Conservation (phyloP, 2,888 invertebrate species). For the Drosophila fungiperda region DNA sequence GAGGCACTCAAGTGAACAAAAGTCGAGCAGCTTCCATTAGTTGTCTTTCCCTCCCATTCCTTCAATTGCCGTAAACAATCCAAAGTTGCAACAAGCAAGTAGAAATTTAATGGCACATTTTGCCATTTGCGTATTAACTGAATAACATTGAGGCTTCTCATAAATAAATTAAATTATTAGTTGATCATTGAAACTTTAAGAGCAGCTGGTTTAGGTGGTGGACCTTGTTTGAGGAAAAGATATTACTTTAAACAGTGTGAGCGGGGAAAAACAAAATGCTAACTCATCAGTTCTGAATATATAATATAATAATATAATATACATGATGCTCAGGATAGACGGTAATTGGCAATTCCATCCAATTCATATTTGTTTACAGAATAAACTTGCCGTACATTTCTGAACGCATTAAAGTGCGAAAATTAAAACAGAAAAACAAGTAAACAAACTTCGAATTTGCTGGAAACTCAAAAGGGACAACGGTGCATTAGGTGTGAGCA, state of each 20-base stretch:
- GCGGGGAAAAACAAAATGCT: background rate
- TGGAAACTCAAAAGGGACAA: background rate
- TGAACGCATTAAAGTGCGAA: background rate
- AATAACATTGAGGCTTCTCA: slow-evolving; percentile 15
- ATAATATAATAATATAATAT: background rate
- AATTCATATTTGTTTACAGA: background rate
- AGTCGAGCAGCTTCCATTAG: slow-evolving; percentile 12
- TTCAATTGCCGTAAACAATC: slow-evolving; percentile 18
- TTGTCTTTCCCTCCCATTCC: background rate
- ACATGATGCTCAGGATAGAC: background rate
- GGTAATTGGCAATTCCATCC: background rate
- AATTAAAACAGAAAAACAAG: background rate
- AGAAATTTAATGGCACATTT: slow-evolving; percentile 41
- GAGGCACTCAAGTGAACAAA: slow-evolving; percentile 29
- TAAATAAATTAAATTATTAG: slow-evolving; percentile 34
- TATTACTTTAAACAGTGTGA: background rate
- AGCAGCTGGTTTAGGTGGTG: background rate
- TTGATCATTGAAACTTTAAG: slow-evolving; percentile 7
- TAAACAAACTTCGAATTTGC: background rate
- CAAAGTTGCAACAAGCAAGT: slow-evolving; percentile 31
- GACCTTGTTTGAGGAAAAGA: background rate
- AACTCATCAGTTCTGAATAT: background rate
- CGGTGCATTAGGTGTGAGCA: background rate
- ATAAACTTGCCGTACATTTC: background rate
- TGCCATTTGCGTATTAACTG: slow-evolving; percentile 43